Evolutionary conservation across 2,797 vertebrate species (phyloP), one percentile per base, ranked within the genome.

Genomic region (Acanthiza pusilla): DNA sequence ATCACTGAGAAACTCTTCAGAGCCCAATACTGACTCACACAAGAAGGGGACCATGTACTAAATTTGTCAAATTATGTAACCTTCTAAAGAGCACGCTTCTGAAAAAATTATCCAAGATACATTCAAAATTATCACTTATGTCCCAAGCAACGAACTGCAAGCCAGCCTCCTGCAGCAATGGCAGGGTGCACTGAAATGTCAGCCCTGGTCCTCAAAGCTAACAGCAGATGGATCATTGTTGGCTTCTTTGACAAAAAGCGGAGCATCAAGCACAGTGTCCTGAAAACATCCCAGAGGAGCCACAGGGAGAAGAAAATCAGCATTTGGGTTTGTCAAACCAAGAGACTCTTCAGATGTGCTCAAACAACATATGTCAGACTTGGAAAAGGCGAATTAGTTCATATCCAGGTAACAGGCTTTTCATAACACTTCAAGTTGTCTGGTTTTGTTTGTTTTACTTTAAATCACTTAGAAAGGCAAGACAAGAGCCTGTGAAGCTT

Each of bases 351-450:
- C 27, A 54, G 45, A 65, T 23, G 51, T 22, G 27, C 27, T 75
- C 80, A 47, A 50, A 66, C 0, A 0, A 81, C 0, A 0, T 20
- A 19, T 4, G 34, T 27, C 53, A 51, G 58, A 29, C 32, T 54
- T 57, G 5, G 26, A 85, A 91, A 89, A 83, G 7, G 18, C 32
- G 71, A 89, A 50, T 50, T 13, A 58, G 26, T 15, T 48, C 29
- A 16, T 23, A 65, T 36, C 23, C 38, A 61, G 57, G 48, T 72
- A 82, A 34, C 3, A 57, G 38, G 16, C 13, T 67, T 91, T 75
- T 48, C 3, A 2, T 18, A 79, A 71, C 18, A n/a, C 32, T 75
- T 71, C 13, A 60, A 45, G 40, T 29, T 73, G 25, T 43, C 75
- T 18, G 9, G 22, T 21, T 73, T 84, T 48, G 16, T 50, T 89